These are phyloP conservation scores for Momotus momota DNA, from an alignment of 2,797 vertebrate species.

Conservation along the genomic window DNA sequence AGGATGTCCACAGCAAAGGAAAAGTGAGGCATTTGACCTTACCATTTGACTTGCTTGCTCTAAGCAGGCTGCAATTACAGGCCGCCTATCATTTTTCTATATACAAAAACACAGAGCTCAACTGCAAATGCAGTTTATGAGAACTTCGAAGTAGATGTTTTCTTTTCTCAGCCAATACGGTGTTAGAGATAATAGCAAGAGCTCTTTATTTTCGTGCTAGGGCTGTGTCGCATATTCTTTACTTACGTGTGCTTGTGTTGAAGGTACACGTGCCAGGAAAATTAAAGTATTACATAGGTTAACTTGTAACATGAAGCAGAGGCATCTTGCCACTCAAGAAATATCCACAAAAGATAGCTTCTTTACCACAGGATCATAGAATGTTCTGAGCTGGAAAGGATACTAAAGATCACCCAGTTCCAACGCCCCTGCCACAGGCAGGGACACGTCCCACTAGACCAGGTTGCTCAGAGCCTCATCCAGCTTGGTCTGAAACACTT, in stretches of 20 bases:
- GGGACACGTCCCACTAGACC: no score
- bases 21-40: constrained; percentile 32
- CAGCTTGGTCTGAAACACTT: no score
- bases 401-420: no score
- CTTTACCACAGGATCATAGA: neutral
- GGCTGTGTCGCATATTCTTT: neutral
- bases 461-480: no score
- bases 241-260: neutral
- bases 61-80: constrained; percentile 16
- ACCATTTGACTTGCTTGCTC: neutral
- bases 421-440: no score
- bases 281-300: neutral
- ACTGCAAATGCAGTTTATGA: neutral
- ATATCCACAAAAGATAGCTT: neutral
- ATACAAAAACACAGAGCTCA: neutral
- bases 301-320: neutral
- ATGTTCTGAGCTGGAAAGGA: no score
- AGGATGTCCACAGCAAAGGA: neutral
- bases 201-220: neutral
- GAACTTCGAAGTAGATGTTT: neutral
- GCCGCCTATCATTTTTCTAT: neutral
- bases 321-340: fast-evolving
- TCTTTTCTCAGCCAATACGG: neutral
- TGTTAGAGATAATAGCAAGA: neutral
- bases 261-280: neutral